Evolutionary conservation across 2,888 invertebrate genomes (phyloP).

Genomic region (Acleris literana): DNA sequence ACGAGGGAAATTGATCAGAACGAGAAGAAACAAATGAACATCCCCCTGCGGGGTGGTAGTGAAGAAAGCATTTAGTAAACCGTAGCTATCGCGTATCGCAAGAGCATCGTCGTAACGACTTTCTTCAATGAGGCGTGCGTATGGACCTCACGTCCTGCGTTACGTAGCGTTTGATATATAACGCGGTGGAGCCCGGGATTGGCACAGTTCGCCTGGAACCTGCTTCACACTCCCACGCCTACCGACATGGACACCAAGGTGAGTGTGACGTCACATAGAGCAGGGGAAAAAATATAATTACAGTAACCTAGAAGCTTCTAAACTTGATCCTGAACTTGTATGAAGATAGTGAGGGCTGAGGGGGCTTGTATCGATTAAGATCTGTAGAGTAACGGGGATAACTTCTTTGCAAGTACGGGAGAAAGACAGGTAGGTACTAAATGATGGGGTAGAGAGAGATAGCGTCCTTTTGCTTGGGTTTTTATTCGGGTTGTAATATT

Average conservation of each 20-base stretch:
- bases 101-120: slow-evolving; percentile 72
- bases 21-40: no score
- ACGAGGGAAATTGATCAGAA: no score
- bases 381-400: no score
- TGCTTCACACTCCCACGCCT: slow-evolving; percentile 65
- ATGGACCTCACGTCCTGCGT: slow-evolving; percentile 75
- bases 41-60: slow-evolving; percentile 22
- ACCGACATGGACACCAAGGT: slow-evolving; percentile 81
- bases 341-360: no score
- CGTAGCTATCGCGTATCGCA: slow-evolving; percentile 60
- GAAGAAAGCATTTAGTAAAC: slow-evolving; percentile 49
- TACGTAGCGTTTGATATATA: slow-evolving; percentile 76
- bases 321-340: background rate
- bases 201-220: slow-evolving; percentile 73
- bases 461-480: no score
- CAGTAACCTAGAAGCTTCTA: background rate
- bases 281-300: slow-evolving; percentile 1
- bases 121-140: slow-evolving; percentile 73
- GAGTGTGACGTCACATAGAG: slow-evolving; percentile 41
- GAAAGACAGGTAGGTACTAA: no score
- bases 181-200: slow-evolving; percentile 55
- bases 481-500: no score
- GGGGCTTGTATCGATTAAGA: no score
- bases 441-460: no score
- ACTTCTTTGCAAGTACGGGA: no score